Base-by-base conservation (phyloP, 2,113 vertebrate genomes). In the Amazona vittata region DNA sequence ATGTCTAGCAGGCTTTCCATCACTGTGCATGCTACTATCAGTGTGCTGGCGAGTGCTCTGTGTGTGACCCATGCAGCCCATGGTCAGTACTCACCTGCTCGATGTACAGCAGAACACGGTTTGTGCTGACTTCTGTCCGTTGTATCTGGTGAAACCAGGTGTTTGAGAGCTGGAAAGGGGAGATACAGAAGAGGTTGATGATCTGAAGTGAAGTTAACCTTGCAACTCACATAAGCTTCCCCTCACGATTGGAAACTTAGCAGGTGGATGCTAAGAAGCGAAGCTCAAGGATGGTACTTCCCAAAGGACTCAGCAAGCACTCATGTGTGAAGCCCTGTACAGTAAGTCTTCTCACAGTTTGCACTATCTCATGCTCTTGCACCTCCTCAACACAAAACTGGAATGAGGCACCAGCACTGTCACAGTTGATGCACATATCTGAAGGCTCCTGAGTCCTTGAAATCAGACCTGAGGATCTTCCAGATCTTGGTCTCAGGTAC, bases 111-210 rank as follows among this genome's bases (percentile, higher is more conserved):
- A 95, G 53, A 49, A 95, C 75, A 4, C 74, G 94, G 76, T 91
- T 95, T 24, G 70, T 53, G 92, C 17, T 95, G 65, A 91, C 53
- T 78, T 95, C 94, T 33, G 92, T 94, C 31, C 70, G 22, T 24
- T 86, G 76, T 53, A 95, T 86, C 60, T 74, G 75, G 12, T 74
- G 60, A 39, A 64, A 69, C 65, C 37, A 46, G 7, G 26, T 4
- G 26, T 28, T 89, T 78, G 91, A 78, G 24, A 95, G 80, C 94
- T 95, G 71, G 49, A 46, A 64, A 74, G 59, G 43, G 26, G 39
- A 86, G 15, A 83, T 2, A 6, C 4, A 20, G 43, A 35, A 39
- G 39, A 85, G 14, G n/a, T 12, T 77, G 25, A 12, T 59, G 20
- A 37, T 53, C 25, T 67, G 35, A 77, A 93, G 41, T 10, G 3